Evolutionary conservation across 1,140 invertebrate species (phyloP).

Genomic region (Drosophila truncata): DNA sequence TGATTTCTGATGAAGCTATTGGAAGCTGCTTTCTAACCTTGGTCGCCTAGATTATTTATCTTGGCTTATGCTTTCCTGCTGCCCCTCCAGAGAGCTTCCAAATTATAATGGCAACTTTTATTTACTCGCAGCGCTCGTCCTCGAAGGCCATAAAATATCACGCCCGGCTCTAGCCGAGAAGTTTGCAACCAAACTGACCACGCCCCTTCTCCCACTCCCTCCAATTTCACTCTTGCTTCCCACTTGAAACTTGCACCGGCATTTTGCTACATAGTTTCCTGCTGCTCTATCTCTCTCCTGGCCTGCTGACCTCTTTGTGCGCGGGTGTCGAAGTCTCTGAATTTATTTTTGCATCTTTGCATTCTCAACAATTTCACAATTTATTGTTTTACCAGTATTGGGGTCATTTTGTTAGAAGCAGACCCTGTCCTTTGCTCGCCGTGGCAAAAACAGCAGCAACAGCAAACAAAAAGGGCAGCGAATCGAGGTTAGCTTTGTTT

Average conservation of each 20-base stretch:
- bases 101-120: constrained; percentile 60
- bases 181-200: constrained; percentile 40
- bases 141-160: constrained; percentile 60
- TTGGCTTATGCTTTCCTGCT: constrained; percentile 11
- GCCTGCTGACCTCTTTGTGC: constrained; percentile 48
- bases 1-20: constrained; percentile 13
- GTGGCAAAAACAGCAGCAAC: constrained; percentile 22
- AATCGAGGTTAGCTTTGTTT: constrained; percentile 80
- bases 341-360: constrained; percentile 82
- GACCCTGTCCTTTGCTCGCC: constrained; percentile 14
- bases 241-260: constrained; percentile 44
- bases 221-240: background rate
- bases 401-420: constrained; percentile 69
- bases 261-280: constrained; percentile 44
- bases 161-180: constrained; percentile 32
- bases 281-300: constrained; percentile 15
- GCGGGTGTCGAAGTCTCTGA: constrained; percentile 67
- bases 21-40: background rate
- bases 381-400: constrained; percentile 78
- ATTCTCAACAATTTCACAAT: constrained; percentile 72
- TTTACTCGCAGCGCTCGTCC: constrained; percentile 56
- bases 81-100: constrained; percentile 12
- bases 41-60: constrained; percentile 35
- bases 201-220: background rate
- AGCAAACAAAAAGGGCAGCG: constrained; percentile 32